Conservation (phyloP, 2,113 vertebrate species). For the Diadophis punctatus region DNA sequence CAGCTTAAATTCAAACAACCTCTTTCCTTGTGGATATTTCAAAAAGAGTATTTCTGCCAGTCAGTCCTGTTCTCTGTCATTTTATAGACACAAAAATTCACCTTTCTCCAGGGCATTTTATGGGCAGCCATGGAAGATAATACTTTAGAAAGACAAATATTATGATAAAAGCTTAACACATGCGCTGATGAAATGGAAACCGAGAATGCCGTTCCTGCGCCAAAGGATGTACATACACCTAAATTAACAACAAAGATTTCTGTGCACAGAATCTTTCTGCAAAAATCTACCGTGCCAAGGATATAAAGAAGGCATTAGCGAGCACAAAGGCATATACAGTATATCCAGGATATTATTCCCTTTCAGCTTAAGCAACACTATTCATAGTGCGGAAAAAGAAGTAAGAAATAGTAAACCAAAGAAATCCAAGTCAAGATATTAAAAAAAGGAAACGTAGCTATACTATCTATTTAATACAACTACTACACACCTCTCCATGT, state of each 20-base stretch:
- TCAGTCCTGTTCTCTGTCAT: background rate
- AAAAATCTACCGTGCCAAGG: background rate
- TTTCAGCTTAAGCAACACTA: background rate
- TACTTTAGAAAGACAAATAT: slow-evolving; percentile 18
- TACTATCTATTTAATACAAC: background rate
- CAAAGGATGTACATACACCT: slow-evolving; percentile 7
- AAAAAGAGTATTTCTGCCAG: background rate
- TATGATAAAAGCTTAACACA: background rate
- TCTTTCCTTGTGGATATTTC: background rate
- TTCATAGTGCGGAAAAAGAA: background rate
- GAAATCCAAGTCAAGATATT: background rate
- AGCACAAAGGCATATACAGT: background rate
- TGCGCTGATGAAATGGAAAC: background rate
- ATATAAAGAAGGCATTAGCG: background rate
- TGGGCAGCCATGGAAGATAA: background rate
- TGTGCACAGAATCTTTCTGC: slow-evolving; percentile 15
- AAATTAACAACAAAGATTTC: slow-evolving; percentile 2
- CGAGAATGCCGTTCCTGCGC: background rate
- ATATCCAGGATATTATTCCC: background rate
- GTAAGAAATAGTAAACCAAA: background rate
- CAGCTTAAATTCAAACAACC: background rate
- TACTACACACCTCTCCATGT: background rate
- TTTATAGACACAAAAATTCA: background rate
- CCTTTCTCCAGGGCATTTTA: background rate
- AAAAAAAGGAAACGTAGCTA: background rate